These are phyloP conservation scores for Ochropacha duplaris DNA, from an alignment of 2,888 invertebrate genomes.

Conservation along the genomic window DNA sequence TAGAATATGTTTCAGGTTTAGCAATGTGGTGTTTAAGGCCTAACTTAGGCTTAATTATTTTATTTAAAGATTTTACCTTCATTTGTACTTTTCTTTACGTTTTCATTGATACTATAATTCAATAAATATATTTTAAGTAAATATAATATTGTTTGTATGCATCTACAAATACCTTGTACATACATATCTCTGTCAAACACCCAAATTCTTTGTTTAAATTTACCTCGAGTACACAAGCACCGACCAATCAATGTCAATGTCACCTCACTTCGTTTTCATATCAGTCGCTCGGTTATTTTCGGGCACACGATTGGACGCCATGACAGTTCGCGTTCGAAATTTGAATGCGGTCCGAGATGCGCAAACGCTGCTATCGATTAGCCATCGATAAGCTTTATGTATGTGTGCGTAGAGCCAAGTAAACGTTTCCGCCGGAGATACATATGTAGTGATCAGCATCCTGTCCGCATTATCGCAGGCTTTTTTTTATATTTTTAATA, in stretches of 20 bases:
- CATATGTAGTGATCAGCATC: constrained; percentile 47
- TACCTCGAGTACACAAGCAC: constrained; percentile 40
- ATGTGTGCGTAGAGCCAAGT: constrained; percentile 47
- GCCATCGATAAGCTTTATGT: constrained; percentile 63
- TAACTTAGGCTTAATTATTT: no score
- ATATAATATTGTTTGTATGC: not conserved
- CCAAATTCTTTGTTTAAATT: constrained; percentile 39
- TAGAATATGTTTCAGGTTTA: no score
- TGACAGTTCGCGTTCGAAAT: constrained; percentile 74
- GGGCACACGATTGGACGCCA: constrained; percentile 63
- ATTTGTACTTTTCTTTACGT: no score
- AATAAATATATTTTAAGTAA: no score
- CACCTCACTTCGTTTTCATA: constrained; percentile 52
- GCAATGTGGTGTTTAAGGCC: no score
- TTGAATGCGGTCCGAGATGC: constrained; percentile 78
- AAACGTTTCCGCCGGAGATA: constrained; percentile 63
- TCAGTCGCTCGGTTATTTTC: constrained; percentile 51
- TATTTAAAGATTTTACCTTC: no score
- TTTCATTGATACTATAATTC: no score
- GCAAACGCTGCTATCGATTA: constrained; percentile 70
- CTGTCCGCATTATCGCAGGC: constrained; percentile 33
- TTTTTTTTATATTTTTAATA: constrained; percentile 29
- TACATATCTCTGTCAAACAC: not conserved
- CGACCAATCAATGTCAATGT: constrained; percentile 74
- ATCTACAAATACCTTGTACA: not conserved